Base-by-base conservation (phyloP, 2,888 invertebrate genomes). In the Tethea ocularis region DNA sequence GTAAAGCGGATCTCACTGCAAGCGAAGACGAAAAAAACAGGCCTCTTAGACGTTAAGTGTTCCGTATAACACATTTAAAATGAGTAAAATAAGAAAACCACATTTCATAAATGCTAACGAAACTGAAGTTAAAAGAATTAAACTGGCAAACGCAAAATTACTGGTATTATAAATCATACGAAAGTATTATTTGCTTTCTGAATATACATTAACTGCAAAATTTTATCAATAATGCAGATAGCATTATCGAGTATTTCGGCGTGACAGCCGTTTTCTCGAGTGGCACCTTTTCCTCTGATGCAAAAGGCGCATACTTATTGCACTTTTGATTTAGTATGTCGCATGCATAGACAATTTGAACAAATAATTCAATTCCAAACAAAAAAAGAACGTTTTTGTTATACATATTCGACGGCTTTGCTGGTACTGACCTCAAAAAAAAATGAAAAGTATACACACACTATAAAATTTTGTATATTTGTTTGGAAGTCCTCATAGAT, bases 1-100 rank as follows among this genome's bases (percentile, higher is more conserved):
- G 84, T 83, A 84, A 87, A 87, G 81, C 76, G 81, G 77, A 82
- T 86, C 84, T 81, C 82, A 72, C 75, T 75, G 77, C 81, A 77
- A 78, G 78, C 72, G 80, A 69, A 72, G 71, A 77, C 72, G 77
- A 85, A 84, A 82, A 46, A 46, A 83, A 80, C 62, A 69, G 71
- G 74, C 64, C 63, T 64, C 63, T 66, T 64, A 64, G 46, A 46
- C 61, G 67, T 71, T 75, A 75, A 77, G 73, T 69, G 70, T 70
- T 72, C 68, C 63, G 70, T 66, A 66, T 63, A 69, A 71, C 64
- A 62, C 57, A 67, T 59, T 67, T 70, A 68, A 54, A 29, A 54
- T 29, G 29, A 54, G 33, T 6, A 10, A 54, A 54, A 54, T 33
- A 20, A 11, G 20, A 46, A 46, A 46, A 46, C 20, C 20, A 20